phyloP scores from a whole-genome alignment of 2,797 vertebrate genomes.

The Rhabdomys pumilio region DNA sequence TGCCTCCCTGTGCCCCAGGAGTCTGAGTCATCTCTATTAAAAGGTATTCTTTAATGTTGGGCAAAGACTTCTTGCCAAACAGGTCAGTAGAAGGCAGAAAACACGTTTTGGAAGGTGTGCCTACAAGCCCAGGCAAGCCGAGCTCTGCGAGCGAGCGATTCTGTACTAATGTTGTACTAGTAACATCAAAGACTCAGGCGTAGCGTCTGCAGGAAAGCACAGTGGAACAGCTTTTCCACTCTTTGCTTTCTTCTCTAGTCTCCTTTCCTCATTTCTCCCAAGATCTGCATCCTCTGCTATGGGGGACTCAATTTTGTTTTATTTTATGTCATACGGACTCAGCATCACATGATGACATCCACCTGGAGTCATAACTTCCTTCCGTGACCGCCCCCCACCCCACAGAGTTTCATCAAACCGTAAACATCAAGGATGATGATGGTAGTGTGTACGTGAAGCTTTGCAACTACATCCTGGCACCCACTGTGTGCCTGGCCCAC shows the following conservation, averaged over 20 bases:
- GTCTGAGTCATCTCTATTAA: constrained; percentile 61
- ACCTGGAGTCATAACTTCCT: background rate
- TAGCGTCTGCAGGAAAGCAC: background rate
- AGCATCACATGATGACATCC: background rate
- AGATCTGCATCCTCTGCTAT: background rate
- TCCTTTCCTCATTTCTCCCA: constrained; percentile 6
- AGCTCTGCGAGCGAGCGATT: background rate
- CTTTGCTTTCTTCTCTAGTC: background rate
- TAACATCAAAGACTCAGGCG: constrained; percentile 45
- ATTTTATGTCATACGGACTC: background rate
- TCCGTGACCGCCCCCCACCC: background rate
- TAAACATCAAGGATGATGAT: background rate
- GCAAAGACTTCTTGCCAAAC: constrained; percentile 57
- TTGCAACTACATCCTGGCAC: background rate
- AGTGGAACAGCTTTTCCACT: background rate
- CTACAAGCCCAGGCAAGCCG: background rate
- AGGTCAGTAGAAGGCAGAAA: constrained; percentile 64
- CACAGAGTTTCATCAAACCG: background rate
- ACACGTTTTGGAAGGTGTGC: constrained; percentile 26
- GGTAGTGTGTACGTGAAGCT: too few species aligned
- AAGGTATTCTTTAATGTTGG: constrained; percentile 66
- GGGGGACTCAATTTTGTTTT: background rate
- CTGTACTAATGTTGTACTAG: background rate
- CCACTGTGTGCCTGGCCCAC: background rate
- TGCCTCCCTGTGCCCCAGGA: constrained; percentile 17